A percentile compares a stretch with the other conserved stretches of the same genome.
phyloP scores from a whole-genome alignment of 2,797 vertebrate species.

The Gobionotothen gibberifrons region DNA sequence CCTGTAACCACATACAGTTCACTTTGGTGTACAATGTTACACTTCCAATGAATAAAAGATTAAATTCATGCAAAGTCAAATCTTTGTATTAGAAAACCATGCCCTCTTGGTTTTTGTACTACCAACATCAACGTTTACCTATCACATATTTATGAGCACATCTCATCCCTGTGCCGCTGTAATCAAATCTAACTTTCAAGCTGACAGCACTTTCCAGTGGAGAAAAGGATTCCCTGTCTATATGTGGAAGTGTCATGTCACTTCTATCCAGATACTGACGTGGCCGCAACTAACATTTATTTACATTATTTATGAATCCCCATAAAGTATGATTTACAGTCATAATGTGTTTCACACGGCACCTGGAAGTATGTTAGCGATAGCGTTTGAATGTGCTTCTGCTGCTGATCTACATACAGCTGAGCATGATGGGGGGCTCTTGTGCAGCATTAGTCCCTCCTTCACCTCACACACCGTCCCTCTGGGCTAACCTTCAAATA shows the following conservation, averaged over 20 bases:
- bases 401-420: not conserved
- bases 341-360: not conserved
- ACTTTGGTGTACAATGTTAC: not conserved
- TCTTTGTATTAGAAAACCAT: not conserved
- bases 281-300: too few species aligned
- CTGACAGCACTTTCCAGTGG: too few species aligned
- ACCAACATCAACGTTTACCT: not conserved
- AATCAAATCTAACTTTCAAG: not conserved
- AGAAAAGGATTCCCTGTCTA: too few species aligned
- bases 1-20: not conserved
- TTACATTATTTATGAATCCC: too few species aligned
- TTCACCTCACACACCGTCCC: constrained; percentile 1
- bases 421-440: not conserved
- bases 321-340: too few species aligned
- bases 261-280: too few species aligned
- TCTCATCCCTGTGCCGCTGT: too few species aligned
- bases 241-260: too few species aligned
- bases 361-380: not conserved
- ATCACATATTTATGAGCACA: not conserved
- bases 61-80: not conserved
- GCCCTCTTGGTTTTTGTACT: not conserved
- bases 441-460: constrained; percentile 1
- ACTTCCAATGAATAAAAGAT: not conserved
- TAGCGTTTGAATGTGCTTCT: not conserved
- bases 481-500: constrained; percentile 28